Percentiles rank a stretch among this genome's conserved stretches.
Evolutionary conservation across 2,888 invertebrate species (phyloP).

Genomic region (Sycophila texana): DNA sequence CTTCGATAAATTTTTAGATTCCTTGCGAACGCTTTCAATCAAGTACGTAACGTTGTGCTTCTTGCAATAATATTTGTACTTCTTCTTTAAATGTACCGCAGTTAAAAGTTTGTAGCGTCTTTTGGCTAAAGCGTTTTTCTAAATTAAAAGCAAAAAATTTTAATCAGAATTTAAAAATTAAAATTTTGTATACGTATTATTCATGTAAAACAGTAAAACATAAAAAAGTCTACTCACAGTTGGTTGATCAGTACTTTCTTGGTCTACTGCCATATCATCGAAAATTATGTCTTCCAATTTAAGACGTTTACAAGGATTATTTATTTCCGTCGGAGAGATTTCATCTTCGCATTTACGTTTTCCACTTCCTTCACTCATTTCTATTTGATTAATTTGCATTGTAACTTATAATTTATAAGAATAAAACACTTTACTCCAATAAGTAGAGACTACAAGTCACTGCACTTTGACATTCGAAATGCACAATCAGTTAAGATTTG

Average conservation of each 20-base stretch:
- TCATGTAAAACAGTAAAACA: background rate
- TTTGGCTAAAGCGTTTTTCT: background rate
- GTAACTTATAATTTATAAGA: background rate
- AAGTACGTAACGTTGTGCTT: slow-evolving; percentile 42
- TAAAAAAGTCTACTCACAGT: slow-evolving; percentile 8
- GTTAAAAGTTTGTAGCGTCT: slow-evolving; percentile 33
- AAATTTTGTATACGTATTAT: background rate
- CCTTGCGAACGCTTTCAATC: slow-evolving; percentile 36
- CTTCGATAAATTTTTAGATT: slow-evolving; percentile 22
- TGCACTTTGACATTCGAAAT: too few relatives aligned
- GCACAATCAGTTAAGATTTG: too few relatives aligned
- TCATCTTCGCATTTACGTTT: slow-evolving; percentile 26
- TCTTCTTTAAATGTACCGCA: slow-evolving; percentile 37
- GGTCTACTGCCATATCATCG: background rate
- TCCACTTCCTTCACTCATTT: slow-evolving; percentile 25
- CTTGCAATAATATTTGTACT: slow-evolving; percentile 52
- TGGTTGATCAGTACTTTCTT: background rate
- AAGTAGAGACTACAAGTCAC: background rate
- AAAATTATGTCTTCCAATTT: slow-evolving; percentile 43
- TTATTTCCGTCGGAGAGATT: background rate
- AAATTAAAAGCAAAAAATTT: background rate
- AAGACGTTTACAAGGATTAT: slow-evolving; percentile 15
- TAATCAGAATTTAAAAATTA: background rate
- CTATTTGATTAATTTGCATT: background rate
- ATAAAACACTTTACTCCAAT: background rate